Conservation (phyloP, 2,888 invertebrate genomes). For the Cepaea hortensis region DNA sequence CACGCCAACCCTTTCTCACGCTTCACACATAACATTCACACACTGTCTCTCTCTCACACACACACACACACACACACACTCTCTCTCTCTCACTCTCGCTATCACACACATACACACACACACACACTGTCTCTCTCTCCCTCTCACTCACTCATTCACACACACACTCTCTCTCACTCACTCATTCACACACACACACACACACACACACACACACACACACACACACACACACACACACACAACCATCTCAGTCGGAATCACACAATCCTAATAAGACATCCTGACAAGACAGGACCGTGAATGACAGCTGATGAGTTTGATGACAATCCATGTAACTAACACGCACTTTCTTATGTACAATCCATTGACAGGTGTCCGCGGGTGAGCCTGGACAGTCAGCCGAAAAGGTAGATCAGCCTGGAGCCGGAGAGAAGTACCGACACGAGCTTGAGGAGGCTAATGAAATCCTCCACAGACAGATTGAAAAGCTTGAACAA, state of each 20-base stretch:
- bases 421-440: conserved; percentile 54
- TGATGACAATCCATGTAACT: not conserved
- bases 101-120: no score
- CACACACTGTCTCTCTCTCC: conserved; percentile 2
- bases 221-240: no score
- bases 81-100: not conserved
- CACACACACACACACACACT: not conserved
- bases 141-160: no score
- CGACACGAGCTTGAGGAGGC: conserved; percentile 65
- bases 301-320: no score
- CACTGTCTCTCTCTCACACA: conserved; percentile 21
- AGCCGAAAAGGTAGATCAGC: conserved; percentile 19
- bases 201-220: no score
- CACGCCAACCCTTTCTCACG: no score
- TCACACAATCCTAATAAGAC: no score
- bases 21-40: no score
- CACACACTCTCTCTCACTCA: no score
- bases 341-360: not conserved
- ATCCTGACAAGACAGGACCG: no score
- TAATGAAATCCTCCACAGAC: conserved; percentile 66
- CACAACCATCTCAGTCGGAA: no score
- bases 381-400: not conserved
- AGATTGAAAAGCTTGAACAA: conserved; percentile 65
- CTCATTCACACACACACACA: no score
- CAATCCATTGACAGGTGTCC: not conserved